Evolutionary conservation across 2,797 vertebrate species (phyloP).

Genomic region (Pitangus sulphuratus): DNA sequence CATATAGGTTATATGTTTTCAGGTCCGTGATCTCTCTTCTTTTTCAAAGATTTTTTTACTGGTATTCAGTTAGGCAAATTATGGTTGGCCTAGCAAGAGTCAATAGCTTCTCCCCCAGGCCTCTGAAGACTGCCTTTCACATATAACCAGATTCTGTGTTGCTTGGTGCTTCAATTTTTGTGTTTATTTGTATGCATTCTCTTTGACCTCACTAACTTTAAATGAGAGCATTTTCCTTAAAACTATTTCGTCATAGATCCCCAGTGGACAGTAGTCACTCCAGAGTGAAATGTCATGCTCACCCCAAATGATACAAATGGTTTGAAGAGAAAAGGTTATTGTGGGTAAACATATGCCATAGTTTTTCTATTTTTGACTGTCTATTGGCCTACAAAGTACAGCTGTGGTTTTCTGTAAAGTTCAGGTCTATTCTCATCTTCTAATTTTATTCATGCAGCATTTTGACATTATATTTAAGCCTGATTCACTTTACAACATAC

Average conservation of each 20-base stretch:
- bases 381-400: not conserved
- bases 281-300: not conserved
- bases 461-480: not conserved
- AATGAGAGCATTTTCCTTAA: not conserved
- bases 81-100: not conserved
- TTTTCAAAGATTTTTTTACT: not conserved
- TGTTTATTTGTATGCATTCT: not conserved
- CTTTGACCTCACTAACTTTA: not conserved
- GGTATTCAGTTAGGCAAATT: not conserved
- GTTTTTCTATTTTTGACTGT: not conserved
- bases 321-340: not conserved
- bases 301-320: not conserved
- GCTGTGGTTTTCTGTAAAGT: not conserved
- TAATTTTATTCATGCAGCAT: not conserved
- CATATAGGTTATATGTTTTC: not conserved
- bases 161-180: not conserved
- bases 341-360: not conserved
- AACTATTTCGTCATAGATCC: not conserved
- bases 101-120: not conserved
- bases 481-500: not conserved
- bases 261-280: not conserved
- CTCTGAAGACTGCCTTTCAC: not conserved
- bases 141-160: not conserved
- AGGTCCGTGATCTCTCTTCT: not conserved
- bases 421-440: not conserved